Percentiles rank a stretch among this genome's conserved stretches.
Evolutionary conservation across 2,113 vertebrate species (phyloP).

Genomic region (Caloenas nicobarica): DNA sequence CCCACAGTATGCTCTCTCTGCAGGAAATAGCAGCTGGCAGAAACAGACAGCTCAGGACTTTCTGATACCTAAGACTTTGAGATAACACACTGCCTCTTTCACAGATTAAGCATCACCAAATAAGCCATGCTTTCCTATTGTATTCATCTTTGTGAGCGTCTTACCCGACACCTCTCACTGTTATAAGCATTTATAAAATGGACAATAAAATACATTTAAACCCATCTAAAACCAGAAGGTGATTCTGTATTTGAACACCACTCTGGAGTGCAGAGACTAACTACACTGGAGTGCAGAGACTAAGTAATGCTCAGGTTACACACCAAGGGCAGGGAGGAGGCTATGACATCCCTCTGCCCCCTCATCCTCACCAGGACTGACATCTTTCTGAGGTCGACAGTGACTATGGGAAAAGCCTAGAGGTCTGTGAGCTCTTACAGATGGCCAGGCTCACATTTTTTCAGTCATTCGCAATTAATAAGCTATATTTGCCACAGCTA

Average conservation of each 20-base stretch:
- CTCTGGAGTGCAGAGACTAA: background rate
- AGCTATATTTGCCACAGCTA: background rate
- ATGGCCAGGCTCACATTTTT: background rate
- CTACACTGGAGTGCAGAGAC: background rate
- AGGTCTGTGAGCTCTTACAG: background rate
- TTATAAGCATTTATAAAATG: background rate
- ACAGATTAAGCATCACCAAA: background rate
- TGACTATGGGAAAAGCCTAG: background rate
- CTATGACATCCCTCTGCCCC: background rate
- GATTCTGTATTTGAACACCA: background rate
- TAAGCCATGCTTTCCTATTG: background rate
- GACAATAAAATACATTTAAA: background rate
- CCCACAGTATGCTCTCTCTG: background rate
- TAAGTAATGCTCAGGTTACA: background rate
- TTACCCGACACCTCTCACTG: accelerated
- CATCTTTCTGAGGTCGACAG: background rate
- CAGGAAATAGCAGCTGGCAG: background rate
- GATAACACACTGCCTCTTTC: background rate
- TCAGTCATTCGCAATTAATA: background rate
- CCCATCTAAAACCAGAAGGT: background rate
- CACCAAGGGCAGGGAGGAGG: background rate
- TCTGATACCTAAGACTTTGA: background rate
- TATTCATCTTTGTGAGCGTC: background rate
- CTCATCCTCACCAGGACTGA: background rate
- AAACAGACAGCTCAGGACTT: background rate